phyloP scores from a whole-genome alignment of 2,888 invertebrate genomes.

The Rotaria socialis region DNA sequence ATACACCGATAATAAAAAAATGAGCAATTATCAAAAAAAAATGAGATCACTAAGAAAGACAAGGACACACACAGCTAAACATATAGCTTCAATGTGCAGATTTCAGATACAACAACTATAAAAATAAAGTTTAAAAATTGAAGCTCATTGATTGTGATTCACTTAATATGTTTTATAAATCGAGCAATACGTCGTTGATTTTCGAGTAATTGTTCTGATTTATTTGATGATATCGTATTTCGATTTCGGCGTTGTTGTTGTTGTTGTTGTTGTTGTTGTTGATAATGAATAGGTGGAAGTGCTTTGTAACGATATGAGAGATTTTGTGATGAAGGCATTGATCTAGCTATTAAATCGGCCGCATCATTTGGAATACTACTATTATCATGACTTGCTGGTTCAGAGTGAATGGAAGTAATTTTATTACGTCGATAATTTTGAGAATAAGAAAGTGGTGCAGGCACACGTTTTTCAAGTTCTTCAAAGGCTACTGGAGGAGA shows the following conservation, averaged over 20 bases:
- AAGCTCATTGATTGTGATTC: background rate
- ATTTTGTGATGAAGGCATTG: background rate
- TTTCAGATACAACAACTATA: too few relatives aligned
- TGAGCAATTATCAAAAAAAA: too few relatives aligned
- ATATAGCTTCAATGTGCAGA: too few relatives aligned
- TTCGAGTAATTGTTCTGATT: background rate
- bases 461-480: slow-evolving; percentile 19
- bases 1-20: too few relatives aligned
- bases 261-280: background rate
- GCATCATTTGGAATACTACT: background rate
- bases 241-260: background rate
- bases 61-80: too few relatives aligned
- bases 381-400: background rate
- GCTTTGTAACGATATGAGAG: background rate
- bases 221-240: background rate
- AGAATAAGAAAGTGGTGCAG: background rate
- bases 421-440: background rate
- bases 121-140: too few relatives aligned
- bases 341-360: background rate
- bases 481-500: background rate
- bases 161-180: slow-evolving; percentile 23
- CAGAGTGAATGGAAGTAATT: background rate
- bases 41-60: too few relatives aligned
- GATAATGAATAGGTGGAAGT: background rate
- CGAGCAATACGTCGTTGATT: slow-evolving; percentile 31